These are phyloP conservation scores for Chaetops frenatus DNA, from an alignment of 2,113 vertebrate genomes.

Conservation along the genomic window DNA sequence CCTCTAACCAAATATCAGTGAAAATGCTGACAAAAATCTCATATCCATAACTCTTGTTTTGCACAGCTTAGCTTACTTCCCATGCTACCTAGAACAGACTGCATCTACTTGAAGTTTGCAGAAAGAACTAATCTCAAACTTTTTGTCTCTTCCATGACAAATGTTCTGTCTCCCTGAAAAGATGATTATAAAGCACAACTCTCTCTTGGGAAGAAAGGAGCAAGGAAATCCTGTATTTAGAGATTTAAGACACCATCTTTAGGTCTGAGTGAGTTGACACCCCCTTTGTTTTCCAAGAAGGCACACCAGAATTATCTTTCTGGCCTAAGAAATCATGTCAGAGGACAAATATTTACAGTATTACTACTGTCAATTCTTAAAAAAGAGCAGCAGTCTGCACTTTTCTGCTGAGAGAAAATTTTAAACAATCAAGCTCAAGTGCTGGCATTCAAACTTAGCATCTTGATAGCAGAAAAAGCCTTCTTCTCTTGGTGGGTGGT, in stretches of 20 bases:
- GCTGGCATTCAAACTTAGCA: neutral
- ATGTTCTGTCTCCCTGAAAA: neutral
- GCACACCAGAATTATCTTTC: neutral
- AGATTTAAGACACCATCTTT: neutral
- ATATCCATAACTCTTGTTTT: neutral
- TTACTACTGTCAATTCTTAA: neutral
- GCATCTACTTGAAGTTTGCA: neutral
- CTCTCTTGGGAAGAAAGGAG: neutral
- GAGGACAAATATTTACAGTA: neutral
- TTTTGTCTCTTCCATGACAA: neutral
- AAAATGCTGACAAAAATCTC: neutral
- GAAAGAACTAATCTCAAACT: neutral
- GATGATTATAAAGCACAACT: neutral
- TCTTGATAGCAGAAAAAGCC: neutral
- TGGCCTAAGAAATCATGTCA: neutral
- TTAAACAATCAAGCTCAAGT: neutral
- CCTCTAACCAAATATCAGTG: neutral
- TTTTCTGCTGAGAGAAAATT: neutral
- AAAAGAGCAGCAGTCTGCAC: neutral
- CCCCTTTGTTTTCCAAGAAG: neutral
- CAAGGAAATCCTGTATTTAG: neutral
- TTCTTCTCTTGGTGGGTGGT: neutral
- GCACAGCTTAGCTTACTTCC: neutral
- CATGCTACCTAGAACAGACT: neutral
- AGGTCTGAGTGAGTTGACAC: neutral